Percentiles rank a stretch among this genome's conserved stretches.
Conservation (phyloP, 2,797 vertebrate genomes). For the Streptopelia turtur region DNA sequence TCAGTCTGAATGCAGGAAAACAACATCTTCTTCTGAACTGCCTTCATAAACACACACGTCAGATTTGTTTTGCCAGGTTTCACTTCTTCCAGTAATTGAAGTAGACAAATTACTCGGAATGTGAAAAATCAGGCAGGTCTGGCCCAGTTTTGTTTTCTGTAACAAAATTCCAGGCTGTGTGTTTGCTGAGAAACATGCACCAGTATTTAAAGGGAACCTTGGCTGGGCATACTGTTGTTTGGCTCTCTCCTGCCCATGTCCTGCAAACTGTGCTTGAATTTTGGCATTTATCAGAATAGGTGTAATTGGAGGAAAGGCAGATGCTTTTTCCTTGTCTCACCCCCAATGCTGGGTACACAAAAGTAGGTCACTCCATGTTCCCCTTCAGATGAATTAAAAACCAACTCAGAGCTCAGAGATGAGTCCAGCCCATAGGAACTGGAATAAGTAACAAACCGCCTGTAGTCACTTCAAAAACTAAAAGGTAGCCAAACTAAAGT, state of each 20-base stretch:
- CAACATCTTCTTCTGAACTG: constrained; percentile 7
- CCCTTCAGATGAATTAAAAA: background rate
- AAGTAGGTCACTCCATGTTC: background rate
- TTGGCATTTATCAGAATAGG: background rate
- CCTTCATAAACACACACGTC: background rate
- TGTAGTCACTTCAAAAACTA: background rate
- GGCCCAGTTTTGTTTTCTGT: constrained; percentile 76
- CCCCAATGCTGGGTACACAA: too few species aligned
- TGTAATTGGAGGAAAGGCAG: background rate
- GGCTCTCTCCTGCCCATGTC: background rate
- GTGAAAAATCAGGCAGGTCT: constrained; percentile 57
- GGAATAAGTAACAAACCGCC: background rate
- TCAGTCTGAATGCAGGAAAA: background rate
- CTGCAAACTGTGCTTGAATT: background rate
- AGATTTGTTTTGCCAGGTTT: constrained; percentile 32
- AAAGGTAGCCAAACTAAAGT: background rate
- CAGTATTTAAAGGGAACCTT: background rate
- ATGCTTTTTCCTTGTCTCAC: background rate
- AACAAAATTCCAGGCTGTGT: constrained; percentile 46
- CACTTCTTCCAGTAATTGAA: constrained; percentile 35
- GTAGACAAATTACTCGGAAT: constrained; percentile 41
- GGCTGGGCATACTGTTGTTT: background rate
- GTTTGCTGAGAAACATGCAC: background rate
- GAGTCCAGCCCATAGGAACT: background rate
- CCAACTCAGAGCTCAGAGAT: background rate